Base-by-base conservation (phyloP, 2,888 invertebrate genomes). In the Oligia latruncula region DNA sequence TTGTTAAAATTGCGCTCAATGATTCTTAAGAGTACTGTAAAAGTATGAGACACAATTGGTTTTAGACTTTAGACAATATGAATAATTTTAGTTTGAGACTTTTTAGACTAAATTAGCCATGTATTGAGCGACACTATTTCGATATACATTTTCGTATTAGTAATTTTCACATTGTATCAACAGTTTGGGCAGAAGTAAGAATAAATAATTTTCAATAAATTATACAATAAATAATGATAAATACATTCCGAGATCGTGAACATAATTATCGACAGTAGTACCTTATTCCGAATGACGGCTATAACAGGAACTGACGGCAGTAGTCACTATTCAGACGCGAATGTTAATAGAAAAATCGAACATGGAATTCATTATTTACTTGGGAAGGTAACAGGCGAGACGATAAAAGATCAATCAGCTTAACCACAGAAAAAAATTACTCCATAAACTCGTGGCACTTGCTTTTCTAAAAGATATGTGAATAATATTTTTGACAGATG, bases 221-320 rank as follows among this genome's bases (percentile, higher is more conserved):
- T 83, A 90, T 81, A 85, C 60, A 89, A 87, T 89, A 90, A 89
- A 90, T 87, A 89, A 85, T 82, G 77, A 83, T 88, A 89, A 90
- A 89, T 90, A 88, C 82, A 88, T 74, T 89, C 90, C 83, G 89
- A 89, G 89, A 89, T 89, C 89, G 88, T 89, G 86, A 82, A 71
- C 77, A 85, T 81, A 29, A 29, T 29, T 29, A 83, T 85, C 77
- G 81, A 90, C 77, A 88, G 46, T 71, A 76, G 60, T 78, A 80
- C 43, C 65, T 76, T 78, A 83, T 74, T 75, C 35, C 68, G 67
- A 82, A 60, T 65, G 66, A 70, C 71, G 49, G 40, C 62, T 67
- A 74, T 40, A 71, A 73, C 68, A 74, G 52, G 43, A 74, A 17
- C 62, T 65, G 20, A 29, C 13, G 5, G 49, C 60, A 20, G 35